phyloP scores from a whole-genome alignment of 2,888 invertebrate species.

The Uloborus plumipes region DNA sequence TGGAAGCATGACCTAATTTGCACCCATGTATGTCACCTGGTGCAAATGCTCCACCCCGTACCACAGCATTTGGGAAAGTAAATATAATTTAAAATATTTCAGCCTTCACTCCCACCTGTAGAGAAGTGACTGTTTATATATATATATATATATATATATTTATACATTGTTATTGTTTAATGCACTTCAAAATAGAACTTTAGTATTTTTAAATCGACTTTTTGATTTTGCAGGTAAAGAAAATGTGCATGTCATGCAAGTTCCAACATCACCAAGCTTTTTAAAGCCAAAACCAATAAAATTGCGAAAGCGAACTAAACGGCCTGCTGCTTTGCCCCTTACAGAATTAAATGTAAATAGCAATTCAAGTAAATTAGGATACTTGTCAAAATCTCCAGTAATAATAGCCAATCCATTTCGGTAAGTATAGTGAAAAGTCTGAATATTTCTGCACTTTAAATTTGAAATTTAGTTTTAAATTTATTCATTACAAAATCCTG shows the following conservation, averaged over 20 bases:
- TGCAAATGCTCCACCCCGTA: too few species aligned
- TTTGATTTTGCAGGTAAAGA: constrained; percentile 21
- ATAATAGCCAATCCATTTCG: constrained; percentile 33
- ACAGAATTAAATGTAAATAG: constrained; percentile 30
- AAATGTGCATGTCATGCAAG: constrained; percentile 37
- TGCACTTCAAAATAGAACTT: too few species aligned
- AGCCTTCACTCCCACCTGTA: too few species aligned
- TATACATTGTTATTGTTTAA: too few species aligned
- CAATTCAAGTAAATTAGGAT: background rate
- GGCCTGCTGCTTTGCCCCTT: constrained; percentile 16
- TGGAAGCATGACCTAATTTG: too few species aligned
- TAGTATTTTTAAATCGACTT: background rate
- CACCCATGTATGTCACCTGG: too few species aligned
- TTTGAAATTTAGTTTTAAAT: too few species aligned
- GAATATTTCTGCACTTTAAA: too few species aligned
- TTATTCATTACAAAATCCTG: background rate
- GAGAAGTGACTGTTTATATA: too few species aligned
- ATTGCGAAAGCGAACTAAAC: constrained; percentile 12
- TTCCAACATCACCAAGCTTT: constrained; percentile 44
- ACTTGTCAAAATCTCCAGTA: constrained; percentile 27
- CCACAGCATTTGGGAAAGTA: too few species aligned
- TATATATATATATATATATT: too few species aligned
- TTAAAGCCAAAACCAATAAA: constrained; percentile 43
- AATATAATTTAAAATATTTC: too few species aligned
- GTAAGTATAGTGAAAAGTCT: constrained; percentile 1